Evolutionary conservation across 2,797 vertebrate genomes (phyloP), one percentile per base, ranked within the genome.

Genomic region (Anomalospiza imberbis): DNA sequence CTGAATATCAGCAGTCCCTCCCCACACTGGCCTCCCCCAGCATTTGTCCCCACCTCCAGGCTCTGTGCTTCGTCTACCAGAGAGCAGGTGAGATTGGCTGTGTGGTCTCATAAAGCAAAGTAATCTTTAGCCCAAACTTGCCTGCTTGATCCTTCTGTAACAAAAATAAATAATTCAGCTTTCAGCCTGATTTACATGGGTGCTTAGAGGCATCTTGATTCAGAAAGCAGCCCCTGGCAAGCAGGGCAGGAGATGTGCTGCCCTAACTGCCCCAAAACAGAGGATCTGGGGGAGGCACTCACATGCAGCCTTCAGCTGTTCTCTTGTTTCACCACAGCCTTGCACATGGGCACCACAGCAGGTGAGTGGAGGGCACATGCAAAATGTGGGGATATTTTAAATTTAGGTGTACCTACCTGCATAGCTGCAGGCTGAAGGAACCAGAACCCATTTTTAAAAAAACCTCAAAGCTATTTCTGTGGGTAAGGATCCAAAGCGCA

Each of bases 121-220:
- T 42, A 78, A 85, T 76, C 75, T 72, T 94, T 66, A 92, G 92
- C 78, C 92, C 84, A 53, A 96, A 94, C 94, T 88, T 94, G 94
- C 91, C 93, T 94, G 61, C 58, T 83, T 87, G 80, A 95, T 97
- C 77, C 66, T 88, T 72, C 74, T 91, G 53, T 74, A 82, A 88
- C 34, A 88, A 88, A 90, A 89, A 54, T 28, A 91, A 95, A 61
- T 18, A 77, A 76, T 31, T 72, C 45, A 54, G 45, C 62, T 95
- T 95, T 95, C 92, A 91, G 71, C 26, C 76, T 57, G 79, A 68
- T 88, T 96, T 87, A 90, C 17, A 0, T 5, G 29, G 57, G 31
- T 73, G 53, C 61, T 89, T 76, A 87, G 80, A 93, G 76, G 70
- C 44, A 76, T 22, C 55, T 85, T 62, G 3, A 8, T 51, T 85